Conservation (phyloP, 2,888 invertebrate genomes). For the Apamea epomidion region DNA sequence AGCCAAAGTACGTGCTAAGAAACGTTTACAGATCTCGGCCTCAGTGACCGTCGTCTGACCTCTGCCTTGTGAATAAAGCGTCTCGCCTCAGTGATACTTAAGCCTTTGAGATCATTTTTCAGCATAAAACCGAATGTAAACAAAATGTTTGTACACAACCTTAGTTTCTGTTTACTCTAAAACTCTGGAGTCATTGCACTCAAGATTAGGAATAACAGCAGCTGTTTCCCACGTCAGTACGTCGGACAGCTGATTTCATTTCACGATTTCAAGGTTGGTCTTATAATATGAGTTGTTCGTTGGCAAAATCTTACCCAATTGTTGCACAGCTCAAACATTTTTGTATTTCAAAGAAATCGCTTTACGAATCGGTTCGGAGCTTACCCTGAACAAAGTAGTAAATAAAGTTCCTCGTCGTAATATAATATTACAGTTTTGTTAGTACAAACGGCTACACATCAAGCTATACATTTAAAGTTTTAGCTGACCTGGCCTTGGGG, state of each 20-base stretch:
- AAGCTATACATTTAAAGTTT: neutral
- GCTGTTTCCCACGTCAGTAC: neutral
- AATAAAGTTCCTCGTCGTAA: slow-evolving; percentile 37
- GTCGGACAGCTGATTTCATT: neutral
- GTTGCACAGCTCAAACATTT: neutral
- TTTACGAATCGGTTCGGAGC: slow-evolving; percentile 9
- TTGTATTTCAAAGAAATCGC: neutral
- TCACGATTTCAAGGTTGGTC: neutral
- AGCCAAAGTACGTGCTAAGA: neutral
- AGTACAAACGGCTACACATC: neutral
- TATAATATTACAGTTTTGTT: slow-evolving; percentile 28
- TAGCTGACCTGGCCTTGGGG: neutral
- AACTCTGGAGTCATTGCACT: neutral
- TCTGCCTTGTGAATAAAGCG: slow-evolving; percentile 9
- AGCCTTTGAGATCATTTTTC: neutral
- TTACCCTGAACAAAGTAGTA: slow-evolving; percentile 35
- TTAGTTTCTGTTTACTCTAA: neutral
- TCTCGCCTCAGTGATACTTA: neutral
- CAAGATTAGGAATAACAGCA: neutral
- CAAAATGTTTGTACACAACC: neutral
- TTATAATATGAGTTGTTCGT: neutral
- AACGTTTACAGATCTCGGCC: neutral
- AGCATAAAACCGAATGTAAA: neutral
- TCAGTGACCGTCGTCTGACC: slow-evolving; percentile 2
- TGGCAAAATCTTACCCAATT: neutral